phyloP scores from a whole-genome alignment of 2,888 invertebrate genomes.

The Saturnia japonica region DNA sequence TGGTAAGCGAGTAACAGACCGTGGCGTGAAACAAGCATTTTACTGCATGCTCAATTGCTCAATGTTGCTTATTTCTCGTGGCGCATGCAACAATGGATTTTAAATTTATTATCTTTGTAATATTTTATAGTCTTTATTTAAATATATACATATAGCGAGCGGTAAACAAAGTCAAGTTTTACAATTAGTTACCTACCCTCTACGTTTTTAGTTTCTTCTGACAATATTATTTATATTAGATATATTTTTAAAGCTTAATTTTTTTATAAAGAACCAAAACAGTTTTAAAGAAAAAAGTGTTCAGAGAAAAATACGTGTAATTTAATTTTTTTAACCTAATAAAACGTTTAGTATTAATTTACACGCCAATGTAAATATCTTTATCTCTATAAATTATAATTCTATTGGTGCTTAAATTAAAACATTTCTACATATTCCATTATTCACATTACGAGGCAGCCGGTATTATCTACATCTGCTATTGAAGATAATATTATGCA shows the following conservation, averaged over 20 bases:
- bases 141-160: not conserved
- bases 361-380: too few species aligned
- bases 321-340: too few species aligned
- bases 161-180: not conserved
- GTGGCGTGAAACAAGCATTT: constrained; percentile 11
- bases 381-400: too few species aligned
- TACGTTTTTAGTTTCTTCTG: not conserved
- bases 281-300: not conserved
- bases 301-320: too few species aligned
- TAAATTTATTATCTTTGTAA: constrained; percentile 1
- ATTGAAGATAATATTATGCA: constrained; percentile 39
- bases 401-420: not conserved
- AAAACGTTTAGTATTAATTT: too few species aligned
- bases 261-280: not conserved
- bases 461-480: constrained; percentile 12
- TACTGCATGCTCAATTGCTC: constrained; percentile 9
- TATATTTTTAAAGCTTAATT: not conserved
- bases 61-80: constrained; percentile 1
- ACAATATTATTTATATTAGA: not conserved
- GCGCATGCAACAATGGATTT: not conserved
- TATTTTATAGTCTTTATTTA: not conserved
- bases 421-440: not conserved
- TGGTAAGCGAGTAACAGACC: constrained; percentile 17
- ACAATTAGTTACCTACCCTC: not conserved
- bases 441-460: not conserved